Evolutionary conservation across 2,797 vertebrate species (phyloP).

Genomic region (Gymnothorax reevesii): DNA sequence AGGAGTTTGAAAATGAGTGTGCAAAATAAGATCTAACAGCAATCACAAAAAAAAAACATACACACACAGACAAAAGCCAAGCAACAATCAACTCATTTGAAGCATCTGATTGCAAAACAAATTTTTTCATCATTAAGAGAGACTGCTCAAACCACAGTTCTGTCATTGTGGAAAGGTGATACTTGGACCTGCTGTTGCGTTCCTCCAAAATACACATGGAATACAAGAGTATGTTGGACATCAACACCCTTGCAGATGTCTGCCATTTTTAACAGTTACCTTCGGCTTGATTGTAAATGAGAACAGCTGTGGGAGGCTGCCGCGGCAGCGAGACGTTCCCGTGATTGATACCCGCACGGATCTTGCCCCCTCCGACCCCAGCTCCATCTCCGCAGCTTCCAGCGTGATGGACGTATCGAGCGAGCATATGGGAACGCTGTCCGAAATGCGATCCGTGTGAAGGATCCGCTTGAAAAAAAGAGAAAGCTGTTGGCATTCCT

Average conservation of each 20-base stretch:
- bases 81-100: neutral
- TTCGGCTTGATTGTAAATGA: neutral
- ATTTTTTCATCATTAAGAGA: neutral
- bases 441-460: conserved; percentile 15
- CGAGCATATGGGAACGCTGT: neutral
- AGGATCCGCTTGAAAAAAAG: conserved; percentile 10
- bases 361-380: neutral
- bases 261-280: neutral
- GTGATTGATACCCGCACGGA: neutral
- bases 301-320: neutral
- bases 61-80: conserved; percentile 5
- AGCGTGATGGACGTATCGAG: neutral
- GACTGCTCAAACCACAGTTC: neutral
- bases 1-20: too few relatives aligned
- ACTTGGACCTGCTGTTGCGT: neutral
- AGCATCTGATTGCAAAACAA: neutral
- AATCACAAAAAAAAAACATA: too few relatives aligned
- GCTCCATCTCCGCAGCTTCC: neutral
- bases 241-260: neutral
- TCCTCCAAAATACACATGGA: neutral
- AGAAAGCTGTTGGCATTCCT: conserved; percentile 17
- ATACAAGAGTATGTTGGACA: too few relatives aligned
- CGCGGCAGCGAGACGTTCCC: neutral
- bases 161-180: neutral
- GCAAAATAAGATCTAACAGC: too few relatives aligned